Evolutionary conservation across 2,888 invertebrate genomes (phyloP).

Genomic region (Chironomus tentans): DNA sequence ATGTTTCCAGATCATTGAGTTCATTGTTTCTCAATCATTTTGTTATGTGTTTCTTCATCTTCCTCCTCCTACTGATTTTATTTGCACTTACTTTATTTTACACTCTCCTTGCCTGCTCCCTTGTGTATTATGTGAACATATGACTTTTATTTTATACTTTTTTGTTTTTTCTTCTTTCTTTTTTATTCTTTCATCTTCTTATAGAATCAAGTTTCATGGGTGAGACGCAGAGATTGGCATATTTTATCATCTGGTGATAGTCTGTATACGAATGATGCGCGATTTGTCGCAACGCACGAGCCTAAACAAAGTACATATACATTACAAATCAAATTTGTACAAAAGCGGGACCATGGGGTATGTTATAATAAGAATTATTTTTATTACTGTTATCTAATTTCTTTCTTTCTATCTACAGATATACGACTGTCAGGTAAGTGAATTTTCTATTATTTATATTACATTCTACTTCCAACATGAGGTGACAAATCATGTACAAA

Average conservation of each 20-base stretch:
- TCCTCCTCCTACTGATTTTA: background rate
- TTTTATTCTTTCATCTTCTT: constrained; percentile 30
- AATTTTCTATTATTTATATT: too few species aligned
- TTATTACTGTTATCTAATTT: too few species aligned
- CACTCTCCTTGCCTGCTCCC: background rate
- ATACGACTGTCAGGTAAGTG: constrained; percentile 46
- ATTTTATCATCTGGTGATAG: constrained; percentile 83
- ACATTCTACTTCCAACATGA: too few species aligned
- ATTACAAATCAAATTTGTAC: constrained; percentile 87
- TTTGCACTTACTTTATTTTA: background rate
- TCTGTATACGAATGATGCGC: constrained; percentile 85
- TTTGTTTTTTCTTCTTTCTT: constrained; percentile 27
- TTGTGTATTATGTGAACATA: background rate
- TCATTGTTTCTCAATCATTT: constrained; percentile 7
- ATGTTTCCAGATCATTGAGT: constrained; percentile 9
- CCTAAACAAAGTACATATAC: constrained; percentile 92
- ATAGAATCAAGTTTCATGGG: constrained; percentile 80
- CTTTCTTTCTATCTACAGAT: too few species aligned
- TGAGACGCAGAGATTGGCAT: constrained; percentile 85
- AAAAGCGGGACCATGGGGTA: constrained; percentile 86
- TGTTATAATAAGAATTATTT: too few species aligned
- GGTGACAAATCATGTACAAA: too few species aligned
- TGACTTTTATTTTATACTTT: constrained; percentile 25
- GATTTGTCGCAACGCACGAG: constrained; percentile 69
- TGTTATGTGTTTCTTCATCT: background rate